Base-by-base conservation (phyloP, 2,888 invertebrate species). In the Slavum lentiscoides region DNA sequence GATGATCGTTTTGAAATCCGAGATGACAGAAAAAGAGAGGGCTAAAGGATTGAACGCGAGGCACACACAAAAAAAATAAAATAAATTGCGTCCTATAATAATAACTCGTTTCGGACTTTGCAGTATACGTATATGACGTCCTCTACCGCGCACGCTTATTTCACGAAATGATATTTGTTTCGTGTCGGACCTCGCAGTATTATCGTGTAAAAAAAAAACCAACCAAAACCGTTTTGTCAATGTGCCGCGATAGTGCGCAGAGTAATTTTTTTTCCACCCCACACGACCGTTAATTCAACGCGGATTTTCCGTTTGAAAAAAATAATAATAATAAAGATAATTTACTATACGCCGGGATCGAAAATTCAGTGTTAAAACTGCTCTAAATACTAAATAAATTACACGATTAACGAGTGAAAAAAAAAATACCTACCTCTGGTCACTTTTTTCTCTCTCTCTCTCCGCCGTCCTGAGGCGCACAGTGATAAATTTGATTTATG, bases 401-500 rank as follows among this genome's bases (percentile, higher is more conserved):
- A 74, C 64, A 64, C 53, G 21, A 30, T 53, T 64, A 49, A 30
- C 61, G 13, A 30, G 73, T 19, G 8, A 62, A 30, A 61, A 72
- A 21, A 21, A 21, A 61, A 72, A 21, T 21, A 21, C 17, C 9
- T 49, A 49, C 53, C 21, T 74, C n/a, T 15, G 62, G 53, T 64
- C 64, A 53, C 53, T 74, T 64, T 72, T 55, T 30, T 49, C 43
- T 23, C 19, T 11, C 13, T 43, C 43, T 43, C 7, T 43, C 43
- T 43, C 43, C 9, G 43, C 9, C 43, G 43, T 30, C n/a, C n/a
- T 23, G 9, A 17, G 59, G 21, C n/a, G 30, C 30, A 30, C 17
- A n/a, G 68, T 23, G 67, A 76, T 76, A 68, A 76, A 76, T 68
- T 43, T 59, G 67, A 43, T 76, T 76, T 75, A 75, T n/a, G 59